Evolutionary conservation across 2,113 vertebrate genomes (phyloP).

Genomic region (Typhlomys cinereus): DNA sequence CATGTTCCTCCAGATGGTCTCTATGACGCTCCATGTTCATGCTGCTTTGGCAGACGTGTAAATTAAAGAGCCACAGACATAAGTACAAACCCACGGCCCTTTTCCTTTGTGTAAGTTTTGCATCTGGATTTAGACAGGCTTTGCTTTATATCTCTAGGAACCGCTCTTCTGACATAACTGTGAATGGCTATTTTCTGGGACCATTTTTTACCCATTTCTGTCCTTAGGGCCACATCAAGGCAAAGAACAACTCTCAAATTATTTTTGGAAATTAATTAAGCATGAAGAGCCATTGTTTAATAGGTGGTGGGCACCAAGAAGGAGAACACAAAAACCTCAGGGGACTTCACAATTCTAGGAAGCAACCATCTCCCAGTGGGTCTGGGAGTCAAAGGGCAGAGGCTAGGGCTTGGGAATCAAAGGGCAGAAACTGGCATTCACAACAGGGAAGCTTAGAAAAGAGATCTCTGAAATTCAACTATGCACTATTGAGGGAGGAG

Average conservation of each 20-base stretch:
- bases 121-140: neutral
- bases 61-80: neutral
- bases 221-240: neutral
- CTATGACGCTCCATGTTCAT: neutral
- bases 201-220: neutral
- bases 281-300: neutral
- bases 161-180: neutral
- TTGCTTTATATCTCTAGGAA: neutral
- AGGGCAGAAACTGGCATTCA: neutral
- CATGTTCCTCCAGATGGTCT: neutral
- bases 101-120: slow-evolving; percentile 6
- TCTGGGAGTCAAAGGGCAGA: neutral
- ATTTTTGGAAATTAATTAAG: neutral
- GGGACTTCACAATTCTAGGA: neutral
- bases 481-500: neutral
- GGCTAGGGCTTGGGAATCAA: neutral
- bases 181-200: neutral
- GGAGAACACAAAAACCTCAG: neutral
- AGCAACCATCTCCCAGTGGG: neutral
- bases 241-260: neutral
- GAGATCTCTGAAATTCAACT: neutral
- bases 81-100: neutral
- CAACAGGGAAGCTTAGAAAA: neutral
- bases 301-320: neutral
- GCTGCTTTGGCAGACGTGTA: neutral